Base-by-base conservation (phyloP, 2,888 invertebrate genomes). In the Syrista parreyssii region DNA sequence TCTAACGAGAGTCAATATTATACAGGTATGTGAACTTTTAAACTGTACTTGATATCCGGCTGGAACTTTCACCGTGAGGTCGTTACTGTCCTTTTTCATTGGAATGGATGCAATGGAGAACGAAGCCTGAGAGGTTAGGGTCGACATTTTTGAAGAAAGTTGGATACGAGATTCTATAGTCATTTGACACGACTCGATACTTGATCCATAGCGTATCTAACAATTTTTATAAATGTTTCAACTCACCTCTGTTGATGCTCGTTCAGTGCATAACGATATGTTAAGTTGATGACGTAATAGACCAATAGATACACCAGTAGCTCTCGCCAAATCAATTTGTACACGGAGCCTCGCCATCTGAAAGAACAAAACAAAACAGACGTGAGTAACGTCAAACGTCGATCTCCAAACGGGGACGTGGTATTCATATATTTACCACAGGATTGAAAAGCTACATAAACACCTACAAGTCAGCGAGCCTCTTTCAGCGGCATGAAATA, bases 281-380 rank as follows among this genome's bases (percentile, higher is more conserved):
- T 92, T 86, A 97, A 92, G 92, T 97, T 98, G 90, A 98, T 96
- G 86, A 95, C 94, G 92, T 96, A 97, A 93, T 97, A 98, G 85
- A 97, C 92, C 86, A 95, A 93, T 90, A 97, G 94, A 92, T 98
- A 98, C 78, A 97, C 96, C 89, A 97, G 92, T 83, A 98, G 93
- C 93, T 98, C 98, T 87, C 97, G 95, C 97, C 98, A 98, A 83
- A 98, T 95, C 91, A 98, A 92, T 94, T 98, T 98, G 94, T 98
- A 98, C 71, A 98, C 97, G 91, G 98, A 98, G 88, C 98, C 98
- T 89, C 96, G 94, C 98, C 98, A 98, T 94, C 98, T 97, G 95
- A 76, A 94, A 89, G 90, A 89, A 82, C 79, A 87, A 88, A 88
- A 4, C 23, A 34, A 15, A 55, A 1, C 2, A 15, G 23, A 15